phyloP scores from a whole-genome alignment of 2,113 vertebrate species.

The Anhinga anhinga region DNA sequence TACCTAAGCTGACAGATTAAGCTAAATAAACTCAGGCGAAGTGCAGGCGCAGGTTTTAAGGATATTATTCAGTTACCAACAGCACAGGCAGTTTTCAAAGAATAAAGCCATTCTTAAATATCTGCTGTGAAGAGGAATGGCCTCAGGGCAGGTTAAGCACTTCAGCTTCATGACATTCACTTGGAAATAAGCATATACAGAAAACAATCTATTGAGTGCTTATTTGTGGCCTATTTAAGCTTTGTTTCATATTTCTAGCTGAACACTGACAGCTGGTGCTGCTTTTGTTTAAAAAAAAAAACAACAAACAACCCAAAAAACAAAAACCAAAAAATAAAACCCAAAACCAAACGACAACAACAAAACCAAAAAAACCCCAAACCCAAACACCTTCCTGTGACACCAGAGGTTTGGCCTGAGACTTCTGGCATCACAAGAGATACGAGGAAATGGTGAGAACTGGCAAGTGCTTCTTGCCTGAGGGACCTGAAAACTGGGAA shows the following conservation, averaged over 20 bases:
- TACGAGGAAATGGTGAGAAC: background rate
- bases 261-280: background rate
- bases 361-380: too few species aligned
- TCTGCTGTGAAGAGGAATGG: background rate
- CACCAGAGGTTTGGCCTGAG: background rate
- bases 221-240: background rate
- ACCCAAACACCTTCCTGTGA: background rate
- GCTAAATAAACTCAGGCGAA: background rate
- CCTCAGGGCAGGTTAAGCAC: background rate
- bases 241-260: background rate
- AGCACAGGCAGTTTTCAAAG: background rate
- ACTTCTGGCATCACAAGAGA: background rate
- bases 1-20: background rate
- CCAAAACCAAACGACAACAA: too few species aligned
- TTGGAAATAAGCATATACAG: background rate
- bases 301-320: background rate
- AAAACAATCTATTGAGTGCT: background rate
- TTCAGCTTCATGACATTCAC: background rate
- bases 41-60: background rate
- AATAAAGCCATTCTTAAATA: background rate
- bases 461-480: background rate
- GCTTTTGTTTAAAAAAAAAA: background rate
- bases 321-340: too few species aligned
- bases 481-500: background rate
- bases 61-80: background rate